A percentile compares a stretch with the other conserved stretches of the same genome.
These are phyloP conservation scores for Sula dactylatra DNA, from an alignment of 2,113 vertebrate species.

Conservation along the genomic window DNA sequence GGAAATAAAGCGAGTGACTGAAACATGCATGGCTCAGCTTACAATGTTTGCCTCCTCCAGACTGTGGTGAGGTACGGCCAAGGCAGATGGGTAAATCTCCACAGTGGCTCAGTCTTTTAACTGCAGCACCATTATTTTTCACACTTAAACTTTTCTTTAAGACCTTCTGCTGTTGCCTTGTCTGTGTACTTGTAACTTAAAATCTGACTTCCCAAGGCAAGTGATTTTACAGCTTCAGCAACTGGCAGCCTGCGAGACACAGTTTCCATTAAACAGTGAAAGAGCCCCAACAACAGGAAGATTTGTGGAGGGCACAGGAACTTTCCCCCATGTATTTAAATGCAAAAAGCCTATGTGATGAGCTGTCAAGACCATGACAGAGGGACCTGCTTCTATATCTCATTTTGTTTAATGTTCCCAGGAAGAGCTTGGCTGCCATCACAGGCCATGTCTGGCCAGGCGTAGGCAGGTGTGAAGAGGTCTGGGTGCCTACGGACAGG, in stretches of 20 bases:
- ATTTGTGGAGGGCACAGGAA: neutral
- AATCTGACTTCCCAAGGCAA: neutral
- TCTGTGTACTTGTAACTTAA: neutral
- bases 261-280: neutral
- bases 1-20: neutral
- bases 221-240: neutral
- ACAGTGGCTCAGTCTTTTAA: neutral
- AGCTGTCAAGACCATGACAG: neutral
- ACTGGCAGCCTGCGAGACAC: neutral
- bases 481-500: neutral
- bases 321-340: neutral
- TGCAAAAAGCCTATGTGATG: neutral
- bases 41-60: neutral
- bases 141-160: neutral
- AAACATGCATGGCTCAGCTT: neutral
- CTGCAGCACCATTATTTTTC: neutral
- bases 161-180: neutral
- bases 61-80: rapidly evolving
- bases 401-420: neutral
- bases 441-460: neutral
- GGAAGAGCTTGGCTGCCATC: neutral
- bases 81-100: neutral
- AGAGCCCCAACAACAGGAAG: neutral
- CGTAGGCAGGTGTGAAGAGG: rapidly evolving
- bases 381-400: neutral